Evolutionary conservation across 2,113 vertebrate genomes (phyloP).

Genomic region (Suricata suricatta): DNA sequence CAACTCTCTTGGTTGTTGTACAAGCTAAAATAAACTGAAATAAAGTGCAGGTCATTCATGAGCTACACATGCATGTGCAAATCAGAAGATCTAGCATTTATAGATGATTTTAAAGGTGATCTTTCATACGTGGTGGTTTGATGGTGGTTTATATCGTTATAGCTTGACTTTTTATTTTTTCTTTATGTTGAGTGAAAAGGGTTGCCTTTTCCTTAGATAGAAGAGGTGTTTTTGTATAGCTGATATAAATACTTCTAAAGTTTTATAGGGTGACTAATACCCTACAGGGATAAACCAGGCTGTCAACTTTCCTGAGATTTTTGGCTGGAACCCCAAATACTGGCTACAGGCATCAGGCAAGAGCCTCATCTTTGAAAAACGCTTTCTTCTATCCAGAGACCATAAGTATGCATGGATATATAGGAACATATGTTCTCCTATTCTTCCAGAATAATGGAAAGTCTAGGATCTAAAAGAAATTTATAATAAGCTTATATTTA

Average conservation of each 20-base stretch:
- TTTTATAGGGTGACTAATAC: constrained; percentile 64
- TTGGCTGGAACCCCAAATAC: constrained; percentile 47
- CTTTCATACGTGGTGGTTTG: background rate
- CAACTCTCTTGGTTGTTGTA: constrained; percentile 62
- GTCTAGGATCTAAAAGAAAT: background rate
- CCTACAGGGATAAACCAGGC: constrained; percentile 52
- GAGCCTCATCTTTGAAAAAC: constrained; percentile 16
- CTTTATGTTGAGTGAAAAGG: background rate
- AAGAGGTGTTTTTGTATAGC: constrained; percentile 53
- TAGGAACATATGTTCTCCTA: background rate
- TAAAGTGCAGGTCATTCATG: constrained; percentile 50
- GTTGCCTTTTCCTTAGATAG: constrained; percentile 13
- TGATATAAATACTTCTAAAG: constrained; percentile 38
- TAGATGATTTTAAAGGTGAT: constrained; percentile 31
- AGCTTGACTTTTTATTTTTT: constrained; percentile 50
- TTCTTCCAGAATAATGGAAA: constrained; percentile 38
- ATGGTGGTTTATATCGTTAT: background rate
- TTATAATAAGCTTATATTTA: background rate
- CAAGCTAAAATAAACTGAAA: constrained; percentile 52
- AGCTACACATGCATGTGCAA: background rate
- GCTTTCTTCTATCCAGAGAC: constrained; percentile 41
- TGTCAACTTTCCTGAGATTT: constrained; percentile 63
- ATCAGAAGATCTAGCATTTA: constrained; percentile 38
- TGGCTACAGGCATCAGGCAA: constrained; percentile 35
- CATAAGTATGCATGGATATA: background rate